phyloP scores from a whole-genome alignment of 2,888 invertebrate species.

The Megaustenia siamemsis region DNA sequence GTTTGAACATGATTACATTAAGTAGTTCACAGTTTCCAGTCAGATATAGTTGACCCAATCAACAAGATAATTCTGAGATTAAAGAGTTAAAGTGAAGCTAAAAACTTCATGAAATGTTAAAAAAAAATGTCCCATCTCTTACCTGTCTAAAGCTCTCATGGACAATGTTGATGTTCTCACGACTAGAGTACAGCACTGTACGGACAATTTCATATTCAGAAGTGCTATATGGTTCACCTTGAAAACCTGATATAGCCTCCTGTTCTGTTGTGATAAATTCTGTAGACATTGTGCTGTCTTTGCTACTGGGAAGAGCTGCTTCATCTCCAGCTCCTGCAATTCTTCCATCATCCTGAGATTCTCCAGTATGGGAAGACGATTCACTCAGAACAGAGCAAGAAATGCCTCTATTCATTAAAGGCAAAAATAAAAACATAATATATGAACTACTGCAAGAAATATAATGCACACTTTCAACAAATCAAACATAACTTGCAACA shows the following conservation, averaged over 20 bases:
- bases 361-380: constrained; percentile 52
- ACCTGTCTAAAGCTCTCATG: constrained; percentile 94
- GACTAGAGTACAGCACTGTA: constrained; percentile 90
- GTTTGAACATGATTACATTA: no score
- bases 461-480: background rate
- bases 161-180: constrained; percentile 95
- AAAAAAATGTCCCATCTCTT: constrained; percentile 48
- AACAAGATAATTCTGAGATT: no score
- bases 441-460: background rate
- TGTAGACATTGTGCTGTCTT: constrained; percentile 73
- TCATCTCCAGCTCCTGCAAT: constrained; percentile 59
- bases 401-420: constrained; percentile 54
- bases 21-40: no score
- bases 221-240: constrained; percentile 71
- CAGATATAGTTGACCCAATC: no score
- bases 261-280: constrained; percentile 70
- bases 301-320: constrained; percentile 68
- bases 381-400: constrained; percentile 60
- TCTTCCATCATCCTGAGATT: constrained; percentile 60
- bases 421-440: background rate
- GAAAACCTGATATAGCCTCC: constrained; percentile 71
- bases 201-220: constrained; percentile 85
- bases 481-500: background rate
- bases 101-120: no score
- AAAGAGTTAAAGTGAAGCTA: no score